Conservation (phyloP, 1,140 invertebrate species). For the Listronotus bonariensis region DNA sequence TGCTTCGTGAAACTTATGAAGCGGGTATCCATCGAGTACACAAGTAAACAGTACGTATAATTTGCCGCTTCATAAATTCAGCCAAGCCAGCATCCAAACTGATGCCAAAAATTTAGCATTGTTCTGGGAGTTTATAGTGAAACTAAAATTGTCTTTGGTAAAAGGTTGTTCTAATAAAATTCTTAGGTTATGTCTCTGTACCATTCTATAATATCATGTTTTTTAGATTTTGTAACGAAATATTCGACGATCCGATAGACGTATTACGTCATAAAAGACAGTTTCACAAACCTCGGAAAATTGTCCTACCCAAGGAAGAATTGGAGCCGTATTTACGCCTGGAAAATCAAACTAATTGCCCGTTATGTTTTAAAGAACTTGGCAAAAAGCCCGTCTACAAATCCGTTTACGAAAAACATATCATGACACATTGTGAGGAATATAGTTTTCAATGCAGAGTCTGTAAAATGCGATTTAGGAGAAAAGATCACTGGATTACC, state of each 20-base stretch:
- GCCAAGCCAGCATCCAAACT: too few species aligned
- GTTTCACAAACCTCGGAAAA: constrained; percentile 31
- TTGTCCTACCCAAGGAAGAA: constrained; percentile 32
- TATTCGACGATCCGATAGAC: constrained; percentile 37
- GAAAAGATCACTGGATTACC: constrained; percentile 40
- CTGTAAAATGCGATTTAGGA: constrained; percentile 41
- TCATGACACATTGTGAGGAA: constrained; percentile 36
- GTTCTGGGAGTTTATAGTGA: too few species aligned
- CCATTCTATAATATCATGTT: too few species aligned
- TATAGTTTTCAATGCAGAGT: constrained; percentile 35
- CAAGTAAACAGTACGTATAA: too few species aligned
- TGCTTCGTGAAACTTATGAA: too few species aligned
- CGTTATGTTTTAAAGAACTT: constrained; percentile 39
- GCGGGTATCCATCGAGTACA: too few species aligned
- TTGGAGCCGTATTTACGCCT: constrained; percentile 35
- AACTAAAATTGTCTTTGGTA: too few species aligned
- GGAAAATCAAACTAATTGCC: constrained; percentile 35
- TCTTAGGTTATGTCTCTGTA: too few species aligned
- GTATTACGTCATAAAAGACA: constrained; percentile 40
- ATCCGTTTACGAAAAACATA: constrained; percentile 40
- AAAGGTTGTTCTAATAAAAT: too few species aligned
- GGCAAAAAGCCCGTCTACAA: constrained; percentile 18
- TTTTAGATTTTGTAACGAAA: constrained; percentile 21
- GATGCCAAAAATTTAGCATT: too few species aligned
- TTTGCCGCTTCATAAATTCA: too few species aligned